phyloP scores from a whole-genome alignment of 2,888 invertebrate genomes.

The Agrochola litura region DNA sequence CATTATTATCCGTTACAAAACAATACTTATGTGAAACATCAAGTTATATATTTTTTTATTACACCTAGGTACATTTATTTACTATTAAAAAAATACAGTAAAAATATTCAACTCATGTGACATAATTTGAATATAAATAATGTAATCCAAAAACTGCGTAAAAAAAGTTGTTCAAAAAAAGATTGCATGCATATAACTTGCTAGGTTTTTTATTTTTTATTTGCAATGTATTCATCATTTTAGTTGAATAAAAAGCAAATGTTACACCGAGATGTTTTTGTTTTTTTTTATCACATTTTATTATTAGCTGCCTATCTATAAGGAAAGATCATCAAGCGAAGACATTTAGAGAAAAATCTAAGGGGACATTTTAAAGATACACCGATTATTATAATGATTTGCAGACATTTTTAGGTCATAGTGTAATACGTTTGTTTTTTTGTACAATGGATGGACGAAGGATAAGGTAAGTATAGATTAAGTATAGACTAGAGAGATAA shows the following conservation, averaged over 20 bases:
- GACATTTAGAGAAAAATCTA: conserved; percentile 58
- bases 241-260: conserved; percentile 16
- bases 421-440: conserved; percentile 1
- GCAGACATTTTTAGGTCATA: conserved; percentile 6
- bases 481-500: neutral
- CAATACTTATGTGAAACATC: conserved; percentile 45
- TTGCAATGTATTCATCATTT: neutral
- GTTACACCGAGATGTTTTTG: conserved; percentile 8
- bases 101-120: conserved; percentile 1
- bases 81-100: conserved; percentile 17
- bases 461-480: conserved; percentile 25
- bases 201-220: neutral
- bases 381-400: conserved; percentile 45
- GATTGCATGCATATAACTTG: neutral
- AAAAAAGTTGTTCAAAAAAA: neutral
- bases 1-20: conserved; percentile 56
- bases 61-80: conserved; percentile 1
- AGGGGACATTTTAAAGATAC: conserved; percentile 50
- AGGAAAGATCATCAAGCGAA: conserved; percentile 48
- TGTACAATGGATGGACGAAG: conserved; percentile 51
- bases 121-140: neutral
- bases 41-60: conserved; percentile 26
- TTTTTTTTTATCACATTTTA: conserved; percentile 45
- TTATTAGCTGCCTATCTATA: conserved; percentile 46
- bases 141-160: neutral